Percentiles rank a stretch among this genome's conserved stretches.
These are phyloP conservation scores for Chromobotia macracanthus DNA, from an alignment of 2,797 vertebrate genomes.

Conservation along the genomic window DNA sequence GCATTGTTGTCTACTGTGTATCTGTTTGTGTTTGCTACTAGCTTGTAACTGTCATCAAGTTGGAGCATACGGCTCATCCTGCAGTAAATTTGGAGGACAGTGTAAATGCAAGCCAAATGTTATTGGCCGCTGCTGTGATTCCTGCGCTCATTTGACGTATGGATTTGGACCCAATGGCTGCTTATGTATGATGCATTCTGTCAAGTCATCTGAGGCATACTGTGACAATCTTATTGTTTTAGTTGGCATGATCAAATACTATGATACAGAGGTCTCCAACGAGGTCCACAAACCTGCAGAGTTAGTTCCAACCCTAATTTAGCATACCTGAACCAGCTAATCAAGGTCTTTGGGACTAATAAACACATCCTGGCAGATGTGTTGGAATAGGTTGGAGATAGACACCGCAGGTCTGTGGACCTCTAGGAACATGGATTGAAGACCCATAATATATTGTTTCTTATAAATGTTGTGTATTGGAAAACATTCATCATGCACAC, in stretches of 20 bases:
- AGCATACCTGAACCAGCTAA: background rate
- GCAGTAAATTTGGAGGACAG: constrained; percentile 81
- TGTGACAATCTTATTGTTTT: background rate
- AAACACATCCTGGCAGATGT: too few species aligned
- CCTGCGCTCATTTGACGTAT: constrained; percentile 80
- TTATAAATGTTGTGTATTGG: background rate
- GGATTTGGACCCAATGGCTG: constrained; percentile 82
- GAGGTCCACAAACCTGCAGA: too few species aligned
- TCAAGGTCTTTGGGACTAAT: too few species aligned
- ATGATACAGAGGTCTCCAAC: too few species aligned
- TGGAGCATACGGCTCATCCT: constrained; percentile 75
- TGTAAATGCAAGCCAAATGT: constrained; percentile 85
- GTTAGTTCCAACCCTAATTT: background rate
- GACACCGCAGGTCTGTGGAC: too few species aligned
- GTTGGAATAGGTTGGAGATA: too few species aligned
- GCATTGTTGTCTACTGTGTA: background rate
- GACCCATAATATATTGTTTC: background rate
- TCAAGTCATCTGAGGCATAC: background rate
- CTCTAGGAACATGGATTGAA: too few species aligned
- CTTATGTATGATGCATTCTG: constrained; percentile 70
- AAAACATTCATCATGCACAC: background rate
- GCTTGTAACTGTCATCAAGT: constrained; percentile 81
- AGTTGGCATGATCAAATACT: background rate
- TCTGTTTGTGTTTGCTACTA: constrained; percentile 60
- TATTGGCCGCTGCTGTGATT: constrained; percentile 83